Evolutionary conservation across 2,797 vertebrate genomes (phyloP), one percentile per base, ranked within the genome.

Genomic region (Lateolabrax maculatus): DNA sequence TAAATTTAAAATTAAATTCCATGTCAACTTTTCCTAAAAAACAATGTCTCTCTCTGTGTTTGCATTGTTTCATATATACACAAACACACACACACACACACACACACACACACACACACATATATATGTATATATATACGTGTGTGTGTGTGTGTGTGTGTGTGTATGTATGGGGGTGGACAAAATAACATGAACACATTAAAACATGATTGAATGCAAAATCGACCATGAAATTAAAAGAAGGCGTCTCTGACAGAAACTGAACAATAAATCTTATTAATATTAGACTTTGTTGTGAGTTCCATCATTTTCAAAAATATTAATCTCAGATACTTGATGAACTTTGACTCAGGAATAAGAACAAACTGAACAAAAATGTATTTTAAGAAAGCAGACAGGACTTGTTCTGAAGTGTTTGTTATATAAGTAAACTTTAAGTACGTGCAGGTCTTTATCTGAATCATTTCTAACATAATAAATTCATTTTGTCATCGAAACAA

Each of bases 171-270:
- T n/a, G 60, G 48, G 57, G 48, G 48, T 49, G 46, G 46, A 49
- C 46, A 49, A 49, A 49, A 49, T 49, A 49, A 49, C 10, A 7
- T 2, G 52, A 75, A 66, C 63, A 75, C 52, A n/a, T 56, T 21
- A 56, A 65, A 56, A n/a, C 18, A 18, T 5, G 31, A 44, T 6
- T 3, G 1, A 57, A 57, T 37, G 29, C 9, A 52, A 41, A 51
- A 39, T n/a, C 44, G 21, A 19, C 7, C 16, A 21, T 15, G 1
- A 21, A 27, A 18, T 29, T 48, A 27, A 74, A 55, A 48, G 1
- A 5, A 43, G 9, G 43, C 9, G 10, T 62, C 39, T 29, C 23
- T 16, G 36, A 31, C 25, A 5, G 34, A 57, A 25, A 41, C 19
- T 11, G 11, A 61, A 31, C 18, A 19, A 27, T 9, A 12, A 6